phyloP scores from a whole-genome alignment of 2,797 vertebrate species.

The Antrozous pallidus region DNA sequence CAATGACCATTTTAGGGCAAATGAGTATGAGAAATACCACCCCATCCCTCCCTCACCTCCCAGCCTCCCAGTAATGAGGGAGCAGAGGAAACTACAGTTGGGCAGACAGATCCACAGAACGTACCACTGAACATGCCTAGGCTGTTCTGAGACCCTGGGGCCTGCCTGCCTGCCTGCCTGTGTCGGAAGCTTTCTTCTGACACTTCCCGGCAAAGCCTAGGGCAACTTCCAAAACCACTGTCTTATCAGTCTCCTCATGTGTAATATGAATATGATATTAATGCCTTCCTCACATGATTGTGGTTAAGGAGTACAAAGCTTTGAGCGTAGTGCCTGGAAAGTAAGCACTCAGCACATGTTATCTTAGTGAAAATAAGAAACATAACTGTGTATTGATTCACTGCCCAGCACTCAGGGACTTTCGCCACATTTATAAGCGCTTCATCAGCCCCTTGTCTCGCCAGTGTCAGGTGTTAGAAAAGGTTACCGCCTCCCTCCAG shows the following conservation, averaged over 20 bases:
- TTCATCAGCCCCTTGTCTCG: not conserved
- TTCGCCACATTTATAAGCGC: not conserved
- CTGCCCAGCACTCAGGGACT: not conserved
- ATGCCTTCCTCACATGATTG: not conserved
- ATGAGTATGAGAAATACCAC: not conserved
- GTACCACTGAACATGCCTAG: not conserved
- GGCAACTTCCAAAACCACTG: not conserved
- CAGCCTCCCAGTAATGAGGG: not conserved
- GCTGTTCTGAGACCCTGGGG: not conserved
- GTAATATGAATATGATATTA: not conserved
- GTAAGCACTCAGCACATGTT: not conserved
- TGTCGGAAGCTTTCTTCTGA: not conserved
- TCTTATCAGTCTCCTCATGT: not conserved
- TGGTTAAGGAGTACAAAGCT: not conserved
- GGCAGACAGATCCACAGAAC: not conserved
- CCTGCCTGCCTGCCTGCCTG: not conserved
- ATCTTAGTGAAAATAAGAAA: not conserved
- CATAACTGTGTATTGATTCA: not conserved
- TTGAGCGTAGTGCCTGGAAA: not conserved
- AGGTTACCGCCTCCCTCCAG: not conserved
- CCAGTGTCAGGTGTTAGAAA: not conserved
- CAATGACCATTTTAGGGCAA: not conserved
- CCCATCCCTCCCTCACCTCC: fast-evolving
- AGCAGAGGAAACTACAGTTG: not conserved
- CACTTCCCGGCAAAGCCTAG: not conserved